Evolutionary conservation across 2,888 invertebrate genomes (phyloP), one percentile per base, ranked within the genome.

Genomic region (Cataglyphis rosenhaueri): DNA sequence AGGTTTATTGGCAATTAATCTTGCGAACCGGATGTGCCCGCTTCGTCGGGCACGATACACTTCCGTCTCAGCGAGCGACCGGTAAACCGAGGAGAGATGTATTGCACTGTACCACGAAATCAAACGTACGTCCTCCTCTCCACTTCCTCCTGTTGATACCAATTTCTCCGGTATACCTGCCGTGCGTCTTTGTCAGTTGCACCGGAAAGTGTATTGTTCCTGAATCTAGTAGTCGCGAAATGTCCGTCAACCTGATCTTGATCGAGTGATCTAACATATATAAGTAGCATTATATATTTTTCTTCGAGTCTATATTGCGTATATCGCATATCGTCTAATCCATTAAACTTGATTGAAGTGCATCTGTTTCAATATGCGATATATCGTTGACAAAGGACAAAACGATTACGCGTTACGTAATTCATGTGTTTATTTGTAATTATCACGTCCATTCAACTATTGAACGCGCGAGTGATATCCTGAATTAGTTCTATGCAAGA

Each of bases 1-100:
- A 88, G 88, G 88, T 90, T 92, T 90, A 92, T 91, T 92, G 92
- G 90, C 90, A 92, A 92, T 92, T 92, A 91, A 90, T 92, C 89
- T 92, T 90, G 86, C 79, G 76, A 85, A 83, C 90, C 92, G 91
- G 91, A 92, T 89, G 90, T 71, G 86, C 85, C 87, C 90, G 91
- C 90, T 92, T 89, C 92, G 89, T 84, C 86, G 88, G 87, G 87
- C 88, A 88, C 89, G 90, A 89, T 90, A 90, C 90, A 91, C 89
- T 90, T 92, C 89, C 90, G 91, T 85, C 86, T 91, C 91, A 86
- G 65, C 85, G 84, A 83, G 85, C 84, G 64, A 86, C 88, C 85
- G 84, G 87, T 87, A 90, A 90, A 91, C 91, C 89, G 86, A 85
- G 81, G 68, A 88, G 87, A 90, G 88, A 91, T 91, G 85, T 89